Conservation (phyloP, 2,888 invertebrate genomes). For the Meloe dianella region DNA sequence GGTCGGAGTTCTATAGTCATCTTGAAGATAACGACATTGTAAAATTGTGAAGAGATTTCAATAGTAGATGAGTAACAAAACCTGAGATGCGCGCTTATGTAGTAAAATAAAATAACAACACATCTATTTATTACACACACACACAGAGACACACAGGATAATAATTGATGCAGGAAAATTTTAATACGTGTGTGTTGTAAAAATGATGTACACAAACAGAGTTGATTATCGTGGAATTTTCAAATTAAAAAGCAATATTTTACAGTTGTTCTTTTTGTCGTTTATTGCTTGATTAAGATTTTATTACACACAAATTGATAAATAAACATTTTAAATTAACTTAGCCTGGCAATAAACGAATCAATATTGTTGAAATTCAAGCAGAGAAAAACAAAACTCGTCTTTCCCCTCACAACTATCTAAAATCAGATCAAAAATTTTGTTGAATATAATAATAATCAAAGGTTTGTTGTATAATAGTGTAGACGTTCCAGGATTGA, state of each 20-base stretch:
- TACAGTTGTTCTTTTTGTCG: background rate
- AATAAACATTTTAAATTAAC: background rate
- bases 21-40: constrained; percentile 19
- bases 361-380: background rate
- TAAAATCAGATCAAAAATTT: background rate
- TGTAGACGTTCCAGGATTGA: background rate
- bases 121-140: too few species aligned
- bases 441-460: background rate
- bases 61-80: constrained; percentile 41
- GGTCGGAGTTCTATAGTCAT: constrained; percentile 18
- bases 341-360: background rate
- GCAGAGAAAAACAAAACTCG: background rate
- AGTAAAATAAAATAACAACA: too few species aligned
- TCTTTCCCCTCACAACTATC: background rate
- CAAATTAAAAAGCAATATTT: constrained; percentile 5
- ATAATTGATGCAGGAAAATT: background rate
- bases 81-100: constrained; percentile 21
- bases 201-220: background rate
- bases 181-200: constrained; percentile 2
- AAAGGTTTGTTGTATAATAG: background rate
- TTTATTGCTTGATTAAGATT: background rate
- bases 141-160: too few species aligned
- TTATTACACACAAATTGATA: background rate
- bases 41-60: constrained; percentile 38
- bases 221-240: background rate